Conservation (phyloP, 2,797 vertebrate species). For the Danio choprae region DNA sequence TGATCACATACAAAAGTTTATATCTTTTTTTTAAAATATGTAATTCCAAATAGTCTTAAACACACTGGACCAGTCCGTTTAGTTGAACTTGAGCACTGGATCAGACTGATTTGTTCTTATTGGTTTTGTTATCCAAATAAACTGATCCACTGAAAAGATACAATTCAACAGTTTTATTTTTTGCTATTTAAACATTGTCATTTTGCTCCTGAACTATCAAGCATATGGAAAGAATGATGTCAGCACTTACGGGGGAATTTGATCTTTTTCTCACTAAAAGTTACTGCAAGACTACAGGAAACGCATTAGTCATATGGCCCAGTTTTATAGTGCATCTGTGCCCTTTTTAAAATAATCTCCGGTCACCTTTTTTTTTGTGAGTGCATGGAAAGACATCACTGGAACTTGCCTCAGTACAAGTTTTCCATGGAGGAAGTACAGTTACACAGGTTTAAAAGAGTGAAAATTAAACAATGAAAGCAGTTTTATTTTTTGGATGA, state of each 20-base stretch:
- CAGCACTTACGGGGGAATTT: background rate
- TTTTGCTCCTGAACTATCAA: background rate
- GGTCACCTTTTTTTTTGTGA: slow-evolving; percentile 12
- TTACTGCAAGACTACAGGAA: background rate
- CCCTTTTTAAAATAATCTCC: background rate
- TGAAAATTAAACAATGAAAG: background rate
- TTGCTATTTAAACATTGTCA: background rate
- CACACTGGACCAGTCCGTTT: background rate
- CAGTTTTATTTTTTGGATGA: background rate
- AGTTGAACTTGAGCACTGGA: background rate
- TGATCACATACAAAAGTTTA: background rate
- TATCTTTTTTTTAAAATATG: too few species aligned
- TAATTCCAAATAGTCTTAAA: background rate
- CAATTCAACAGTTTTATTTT: background rate
- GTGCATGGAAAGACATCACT: background rate
- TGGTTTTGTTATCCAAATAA: background rate
- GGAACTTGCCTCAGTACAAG: background rate
- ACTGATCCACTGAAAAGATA: background rate
- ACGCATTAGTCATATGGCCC: background rate
- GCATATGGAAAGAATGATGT: background rate
- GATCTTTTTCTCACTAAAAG: background rate
- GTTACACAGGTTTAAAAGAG: background rate
- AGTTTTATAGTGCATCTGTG: background rate
- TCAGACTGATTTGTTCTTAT: background rate
- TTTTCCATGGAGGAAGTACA: slow-evolving; percentile 7